These are phyloP conservation scores for Helicolenus hilgendorfi DNA, from an alignment of 2,797 vertebrate genomes.

Conservation along the genomic window DNA sequence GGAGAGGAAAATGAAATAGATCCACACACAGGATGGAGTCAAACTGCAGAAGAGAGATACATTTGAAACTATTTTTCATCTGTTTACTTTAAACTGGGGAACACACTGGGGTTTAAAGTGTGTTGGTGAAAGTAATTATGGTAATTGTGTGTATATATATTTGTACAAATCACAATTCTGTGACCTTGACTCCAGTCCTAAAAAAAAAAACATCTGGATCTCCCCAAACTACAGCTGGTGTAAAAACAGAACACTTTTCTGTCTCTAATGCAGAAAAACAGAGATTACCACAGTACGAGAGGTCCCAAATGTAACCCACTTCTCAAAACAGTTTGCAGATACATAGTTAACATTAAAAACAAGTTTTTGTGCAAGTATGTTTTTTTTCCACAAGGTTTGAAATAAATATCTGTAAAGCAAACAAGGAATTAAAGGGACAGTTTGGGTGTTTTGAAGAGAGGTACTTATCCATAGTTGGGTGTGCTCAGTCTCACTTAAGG, in stretches of 20 bases:
- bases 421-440: conserved; percentile 45
- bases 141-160: conserved; percentile 26
- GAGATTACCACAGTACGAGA: conserved; percentile 61
- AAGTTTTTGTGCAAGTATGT: conserved; percentile 68
- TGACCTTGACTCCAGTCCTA: conserved; percentile 32
- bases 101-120: conserved; percentile 12
- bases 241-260: conserved; percentile 33
- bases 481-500: too few relatives aligned
- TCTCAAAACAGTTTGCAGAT: conserved; percentile 62
- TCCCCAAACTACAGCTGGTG: conserved; percentile 48
- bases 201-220: conserved; percentile 28
- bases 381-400: conserved; percentile 68
- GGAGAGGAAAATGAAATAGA: conserved; percentile 62
- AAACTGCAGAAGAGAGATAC: conserved; percentile 64
- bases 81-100: background rate
- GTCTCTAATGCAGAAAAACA: conserved; percentile 43
- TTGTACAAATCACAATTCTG: conserved; percentile 44
- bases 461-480: too few relatives aligned
- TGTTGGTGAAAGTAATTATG: conserved; percentile 25
- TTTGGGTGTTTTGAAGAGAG: too few relatives aligned
- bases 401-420: conserved; percentile 88
- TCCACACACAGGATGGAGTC: conserved; percentile 83
- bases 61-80: conserved; percentile 28
- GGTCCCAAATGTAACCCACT: conserved; percentile 63
- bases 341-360: conserved; percentile 70